These are phyloP conservation scores for Sebastes iracundus DNA, from an alignment of 2,797 vertebrate species.

Conservation along the genomic window DNA sequence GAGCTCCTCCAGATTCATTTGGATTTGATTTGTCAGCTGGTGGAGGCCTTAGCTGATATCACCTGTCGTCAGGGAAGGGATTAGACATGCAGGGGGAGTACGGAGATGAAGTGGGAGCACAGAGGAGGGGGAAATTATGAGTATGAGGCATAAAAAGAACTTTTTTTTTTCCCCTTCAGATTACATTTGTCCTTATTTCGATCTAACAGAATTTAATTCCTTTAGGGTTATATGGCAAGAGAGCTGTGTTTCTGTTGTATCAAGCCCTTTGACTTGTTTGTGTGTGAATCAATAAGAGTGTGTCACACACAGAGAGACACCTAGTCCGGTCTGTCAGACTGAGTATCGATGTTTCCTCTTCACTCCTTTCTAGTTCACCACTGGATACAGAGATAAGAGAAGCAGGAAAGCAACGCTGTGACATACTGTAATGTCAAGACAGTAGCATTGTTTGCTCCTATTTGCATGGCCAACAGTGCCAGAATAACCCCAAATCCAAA, in stretches of 20 bases:
- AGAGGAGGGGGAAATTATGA: neutral
- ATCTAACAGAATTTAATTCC: conserved; percentile 5
- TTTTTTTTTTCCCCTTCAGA: neutral
- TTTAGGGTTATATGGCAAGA: neutral
- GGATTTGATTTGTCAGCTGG: conserved; percentile 61
- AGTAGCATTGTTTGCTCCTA: neutral
- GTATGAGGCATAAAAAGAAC: neutral
- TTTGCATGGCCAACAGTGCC: neutral
- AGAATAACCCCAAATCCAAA: neutral
- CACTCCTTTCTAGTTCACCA: conserved; percentile 14
- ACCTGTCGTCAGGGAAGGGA: conserved; percentile 57
- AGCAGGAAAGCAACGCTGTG: conserved; percentile 1
- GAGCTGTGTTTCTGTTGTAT: conserved; percentile 26
- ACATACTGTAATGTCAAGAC: neutral
- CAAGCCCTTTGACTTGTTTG: conserved; percentile 33
- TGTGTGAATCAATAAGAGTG: conserved; percentile 55
- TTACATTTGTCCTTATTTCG: neutral
- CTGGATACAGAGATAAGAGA: conserved; percentile 24
- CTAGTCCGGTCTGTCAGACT: conserved; percentile 36
- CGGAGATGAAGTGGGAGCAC: neutral
- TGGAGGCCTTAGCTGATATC: conserved; percentile 50
- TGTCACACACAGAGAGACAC: conserved; percentile 49
- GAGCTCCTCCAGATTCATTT: conserved; percentile 39
- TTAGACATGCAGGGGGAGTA: conserved; percentile 33
- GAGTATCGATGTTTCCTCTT: conserved; percentile 55